Evolutionary conservation across 2,888 invertebrate species (phyloP), one percentile per base, ranked within the genome.

Genomic region (Pilophorus perplexus): DNA sequence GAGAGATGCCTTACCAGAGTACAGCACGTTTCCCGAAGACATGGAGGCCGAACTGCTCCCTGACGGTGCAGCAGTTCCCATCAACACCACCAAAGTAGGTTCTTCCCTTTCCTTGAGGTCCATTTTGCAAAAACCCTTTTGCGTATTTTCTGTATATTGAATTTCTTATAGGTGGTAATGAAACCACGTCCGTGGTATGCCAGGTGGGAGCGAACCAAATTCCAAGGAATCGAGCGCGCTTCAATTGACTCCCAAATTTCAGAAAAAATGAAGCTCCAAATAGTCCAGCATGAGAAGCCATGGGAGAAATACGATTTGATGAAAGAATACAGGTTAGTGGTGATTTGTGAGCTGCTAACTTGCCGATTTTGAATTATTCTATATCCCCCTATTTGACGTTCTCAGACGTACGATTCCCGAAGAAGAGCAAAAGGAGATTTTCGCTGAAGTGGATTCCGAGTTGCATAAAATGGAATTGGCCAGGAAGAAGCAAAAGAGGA

Each of bases 281-380:
- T 68, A 10, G 50, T 67, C 22, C 20, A 64, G 59, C 75, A 82
- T 28, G 83, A 81, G 44, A 87, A 82, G 71, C 91, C 92, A 0
- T 91, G 89, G 85, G 90, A 90, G 75, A 89, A 93, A 80, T 92
- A 86, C 78, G 97, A 98, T 78, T 79, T 98, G 60, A 95, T 98
- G 94, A 90, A 90, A 77, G 83, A 87, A 68, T 97, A 97, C 77
- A 88, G 95, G 83, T 86, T 77, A 74, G 23, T 42, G 5, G 42
- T 6, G 6, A 42, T 6, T 12, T 12, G 33, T 33, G 33, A 33
- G 6, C 12, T 33, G 33, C 33, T 33, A 8, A 33, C 12, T 12
- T 12, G 6, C 33, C 10, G 18, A 20, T 23, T 22, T n/a, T 20
- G 33, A 8, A 33, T 54, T 10, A 22, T 60, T 80, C 12, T 76